Base-by-base conservation (phyloP, 2,888 invertebrate genomes). In the Orgyia antiqua region DNA sequence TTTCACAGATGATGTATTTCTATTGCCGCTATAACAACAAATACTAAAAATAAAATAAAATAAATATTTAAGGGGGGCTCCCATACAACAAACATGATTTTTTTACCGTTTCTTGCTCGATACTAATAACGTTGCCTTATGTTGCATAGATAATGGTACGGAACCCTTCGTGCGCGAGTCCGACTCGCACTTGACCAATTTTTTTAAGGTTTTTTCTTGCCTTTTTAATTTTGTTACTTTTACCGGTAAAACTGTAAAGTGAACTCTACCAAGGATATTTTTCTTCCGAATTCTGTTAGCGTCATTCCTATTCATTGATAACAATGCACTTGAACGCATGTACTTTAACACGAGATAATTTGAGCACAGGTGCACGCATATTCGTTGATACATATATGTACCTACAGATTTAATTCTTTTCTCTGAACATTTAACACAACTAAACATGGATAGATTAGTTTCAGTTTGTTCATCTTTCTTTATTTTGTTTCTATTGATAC, bases 231-330 rank as follows among this genome's bases (percentile, higher is more conserved):
- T n/a, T 23, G 24, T 8, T 21, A 20, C 7, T 38, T 37, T 24
- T 31, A 29, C 10, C 37, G 19, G 21, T 37, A 27, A 4, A 19
- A 59, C 51, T 13, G 33, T 27, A 39, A 64, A 67, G 18, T 40
- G 55, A 12, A 67, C 62, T 40, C 41, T 58, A 7, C 59, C 61
- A 1, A 29, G 30, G 28, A 10, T 35, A 7, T 4, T 4, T 15
- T 15, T 19, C 19, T 19, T 8, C 19, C n/a, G 19, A 7, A n/a
- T 19, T 19, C 8, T 4, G 19, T 8, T 19, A 19, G 2, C 3
- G 3, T 7, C 8, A 19, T 8, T 19, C 3, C 6, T 8, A 19
- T 19, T 3, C 3, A 7, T 8, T 8, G 19, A n/a, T 2, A 19
- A 19, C n/a, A 19, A 3, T 8, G 5, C 19, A 26, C 10, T 20